Percentiles rank a stretch among this genome's conserved stretches.
phyloP scores from a whole-genome alignment of 1,140 invertebrate genomes.

The Coenobita brevimanus region DNA sequence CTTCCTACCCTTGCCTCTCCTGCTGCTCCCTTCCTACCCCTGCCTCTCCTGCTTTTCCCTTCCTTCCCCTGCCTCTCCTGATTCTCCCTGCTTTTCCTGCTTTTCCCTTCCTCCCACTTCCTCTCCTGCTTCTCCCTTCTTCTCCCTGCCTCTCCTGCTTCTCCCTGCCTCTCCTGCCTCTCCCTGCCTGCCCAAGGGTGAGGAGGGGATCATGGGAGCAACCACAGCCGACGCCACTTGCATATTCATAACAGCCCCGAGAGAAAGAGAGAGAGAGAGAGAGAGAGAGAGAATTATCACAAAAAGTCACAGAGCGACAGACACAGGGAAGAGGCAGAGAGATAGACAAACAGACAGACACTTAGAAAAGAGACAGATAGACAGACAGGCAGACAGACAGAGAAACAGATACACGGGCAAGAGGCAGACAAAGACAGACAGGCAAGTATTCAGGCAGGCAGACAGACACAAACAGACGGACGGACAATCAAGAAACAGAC shows the following conservation, averaged over 20 bases:
- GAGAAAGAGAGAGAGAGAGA: not conserved
- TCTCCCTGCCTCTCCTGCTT: no score
- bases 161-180: no score
- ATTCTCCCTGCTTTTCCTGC: not conserved
- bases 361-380: no score
- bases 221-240: not conserved
- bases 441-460: no score
- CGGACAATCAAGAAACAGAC: no score
- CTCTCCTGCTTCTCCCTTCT: no score
- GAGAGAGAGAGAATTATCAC: not conserved
- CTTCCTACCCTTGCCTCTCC: not conserved
- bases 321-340: not conserved
- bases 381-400: no score
- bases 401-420: no score
- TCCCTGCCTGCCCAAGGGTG: no score
- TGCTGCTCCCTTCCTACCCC: not conserved
- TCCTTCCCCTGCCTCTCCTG: not conserved
- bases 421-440: no score
- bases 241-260: no score
- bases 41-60: not conserved
- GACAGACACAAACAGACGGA: no score
- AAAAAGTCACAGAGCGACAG: not conserved
- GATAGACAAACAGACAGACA: not conserved
- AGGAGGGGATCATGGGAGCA: conserved; percentile 5
- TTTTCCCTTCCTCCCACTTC: not conserved